Percentiles rank a stretch among this genome's conserved stretches.
Evolutionary conservation across 2,113 vertebrate genomes (phyloP).

Genomic region (Micronycteris hirsuta): DNA sequence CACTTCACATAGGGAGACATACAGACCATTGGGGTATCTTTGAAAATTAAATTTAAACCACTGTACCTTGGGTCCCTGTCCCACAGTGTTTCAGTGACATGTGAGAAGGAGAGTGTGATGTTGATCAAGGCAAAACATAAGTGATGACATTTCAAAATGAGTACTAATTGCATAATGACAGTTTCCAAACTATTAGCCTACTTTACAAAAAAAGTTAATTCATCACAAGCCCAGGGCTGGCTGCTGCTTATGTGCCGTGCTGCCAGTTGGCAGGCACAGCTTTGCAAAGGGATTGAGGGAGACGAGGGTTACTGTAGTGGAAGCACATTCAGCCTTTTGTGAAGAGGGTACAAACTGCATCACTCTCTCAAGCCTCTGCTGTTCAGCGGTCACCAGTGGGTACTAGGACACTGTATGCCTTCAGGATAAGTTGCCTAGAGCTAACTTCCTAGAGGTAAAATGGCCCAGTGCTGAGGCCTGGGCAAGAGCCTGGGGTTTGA

Average conservation of each 20-base stretch:
- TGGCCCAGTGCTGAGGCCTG: neutral
- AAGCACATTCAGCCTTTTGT: slow-evolving; percentile 53
- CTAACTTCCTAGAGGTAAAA: slow-evolving; percentile 53
- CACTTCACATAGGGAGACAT: neutral
- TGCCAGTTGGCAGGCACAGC: slow-evolving; percentile 69
- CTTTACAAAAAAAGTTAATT: slow-evolving; percentile 76
- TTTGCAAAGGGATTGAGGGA: slow-evolving; percentile 31
- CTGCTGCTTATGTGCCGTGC: slow-evolving; percentile 43
- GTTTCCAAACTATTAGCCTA: slow-evolving; percentile 74
- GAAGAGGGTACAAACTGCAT: slow-evolving; percentile 49
- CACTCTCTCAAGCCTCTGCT: slow-evolving; percentile 45
- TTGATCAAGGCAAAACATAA: slow-evolving; percentile 50
- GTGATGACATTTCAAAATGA: slow-evolving; percentile 61
- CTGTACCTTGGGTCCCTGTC: neutral
- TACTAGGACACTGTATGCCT: neutral
- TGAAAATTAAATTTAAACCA: slow-evolving; percentile 12
- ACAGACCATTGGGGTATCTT: neutral
- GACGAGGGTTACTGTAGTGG: slow-evolving; percentile 54
- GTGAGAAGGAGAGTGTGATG: slow-evolving; percentile 41
- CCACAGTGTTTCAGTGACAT: neutral
- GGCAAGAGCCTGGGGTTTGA: neutral
- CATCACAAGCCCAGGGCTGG: slow-evolving; percentile 64
- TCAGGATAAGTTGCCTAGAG: neutral
- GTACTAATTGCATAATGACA: slow-evolving; percentile 64
- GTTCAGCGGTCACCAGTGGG: neutral